Evolutionary conservation across 2,888 invertebrate species (phyloP).

Genomic region (Alloscopus bannaensis): DNA sequence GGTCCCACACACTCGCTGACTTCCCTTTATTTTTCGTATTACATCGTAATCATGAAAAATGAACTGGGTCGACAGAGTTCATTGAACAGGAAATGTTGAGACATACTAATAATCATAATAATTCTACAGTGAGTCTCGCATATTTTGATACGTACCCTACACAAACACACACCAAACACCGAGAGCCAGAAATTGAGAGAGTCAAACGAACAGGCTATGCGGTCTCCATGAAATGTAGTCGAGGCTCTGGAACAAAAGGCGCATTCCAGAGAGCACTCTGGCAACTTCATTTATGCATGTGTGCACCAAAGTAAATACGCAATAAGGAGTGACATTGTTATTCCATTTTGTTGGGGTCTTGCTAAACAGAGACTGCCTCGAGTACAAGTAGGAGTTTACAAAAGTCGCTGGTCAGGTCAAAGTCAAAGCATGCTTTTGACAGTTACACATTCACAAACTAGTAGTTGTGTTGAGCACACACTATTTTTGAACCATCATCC

Average conservation of each 20-base stretch:
- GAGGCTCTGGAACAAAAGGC: background rate
- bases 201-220: too few species aligned
- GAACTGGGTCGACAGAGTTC: conserved; percentile 57
- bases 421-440: too few species aligned
- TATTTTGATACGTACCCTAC: background rate
- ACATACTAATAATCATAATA: conserved; percentile 58
- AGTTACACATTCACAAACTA: too few species aligned
- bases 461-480: too few species aligned
- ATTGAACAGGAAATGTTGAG: conserved; percentile 63
- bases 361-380: too few species aligned
- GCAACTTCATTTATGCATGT: conserved; percentile 15
- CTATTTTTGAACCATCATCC: too few species aligned
- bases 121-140: conserved; percentile 25
- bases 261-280: background rate
- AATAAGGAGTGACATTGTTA: conserved; percentile 5
- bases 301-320: conserved; percentile 13
- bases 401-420: too few species aligned
- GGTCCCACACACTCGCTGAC: too few species aligned
- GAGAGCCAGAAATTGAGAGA: too few species aligned
- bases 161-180: background rate
- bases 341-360: too few species aligned
- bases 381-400: too few species aligned
- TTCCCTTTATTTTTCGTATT: conserved; percentile 2
- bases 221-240: too few species aligned
- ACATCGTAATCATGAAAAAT: conserved; percentile 7